Conservation (phyloP, 2,113 vertebrate genomes). For the Parotia lawesii region DNA sequence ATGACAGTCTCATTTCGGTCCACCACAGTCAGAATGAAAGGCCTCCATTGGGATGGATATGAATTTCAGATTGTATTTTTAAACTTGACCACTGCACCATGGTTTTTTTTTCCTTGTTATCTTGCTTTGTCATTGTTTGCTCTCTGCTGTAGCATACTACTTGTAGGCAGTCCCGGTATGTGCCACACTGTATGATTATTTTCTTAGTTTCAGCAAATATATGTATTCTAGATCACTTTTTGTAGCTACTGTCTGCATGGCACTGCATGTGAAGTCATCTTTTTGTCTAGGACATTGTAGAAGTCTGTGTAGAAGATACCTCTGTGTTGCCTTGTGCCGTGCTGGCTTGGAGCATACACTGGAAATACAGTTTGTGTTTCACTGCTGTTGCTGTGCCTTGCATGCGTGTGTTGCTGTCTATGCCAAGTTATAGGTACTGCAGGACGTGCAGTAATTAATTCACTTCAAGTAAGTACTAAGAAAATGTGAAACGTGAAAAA, state of each 20-base stretch:
- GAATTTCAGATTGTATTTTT: slow-evolving; percentile 51
- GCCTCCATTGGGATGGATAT: not conserved
- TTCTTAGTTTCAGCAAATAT: slow-evolving; percentile 18
- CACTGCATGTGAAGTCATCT: slow-evolving; percentile 9
- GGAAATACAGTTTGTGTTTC: not conserved
- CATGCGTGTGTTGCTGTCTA: not conserved
- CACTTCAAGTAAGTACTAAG: not conserved
- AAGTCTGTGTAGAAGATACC: not conserved
- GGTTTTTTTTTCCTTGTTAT: not conserved
- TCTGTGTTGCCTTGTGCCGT: not conserved
- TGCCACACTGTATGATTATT: not conserved
- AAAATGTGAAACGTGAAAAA: not conserved
- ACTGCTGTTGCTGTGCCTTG: not conserved
- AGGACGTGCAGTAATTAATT: not conserved
- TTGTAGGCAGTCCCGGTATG: not conserved
- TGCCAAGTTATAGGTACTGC: slow-evolving; percentile 25
- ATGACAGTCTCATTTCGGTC: slow-evolving; percentile 6
- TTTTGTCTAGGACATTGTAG: not conserved
- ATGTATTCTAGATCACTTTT: not conserved
- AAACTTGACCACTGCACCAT: slow-evolving; percentile 75
- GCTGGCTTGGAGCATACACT: not conserved
- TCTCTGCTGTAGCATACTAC: not conserved
- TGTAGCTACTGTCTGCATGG: slow-evolving; percentile 53
- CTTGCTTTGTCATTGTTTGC: slow-evolving; percentile 23
- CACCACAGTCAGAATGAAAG: slow-evolving; percentile 17